A percentile compares a stretch with the other conserved stretches of the same genome.
These are phyloP conservation scores for Hassar affinis DNA, from an alignment of 2,113 vertebrate genomes.

Conservation along the genomic window DNA sequence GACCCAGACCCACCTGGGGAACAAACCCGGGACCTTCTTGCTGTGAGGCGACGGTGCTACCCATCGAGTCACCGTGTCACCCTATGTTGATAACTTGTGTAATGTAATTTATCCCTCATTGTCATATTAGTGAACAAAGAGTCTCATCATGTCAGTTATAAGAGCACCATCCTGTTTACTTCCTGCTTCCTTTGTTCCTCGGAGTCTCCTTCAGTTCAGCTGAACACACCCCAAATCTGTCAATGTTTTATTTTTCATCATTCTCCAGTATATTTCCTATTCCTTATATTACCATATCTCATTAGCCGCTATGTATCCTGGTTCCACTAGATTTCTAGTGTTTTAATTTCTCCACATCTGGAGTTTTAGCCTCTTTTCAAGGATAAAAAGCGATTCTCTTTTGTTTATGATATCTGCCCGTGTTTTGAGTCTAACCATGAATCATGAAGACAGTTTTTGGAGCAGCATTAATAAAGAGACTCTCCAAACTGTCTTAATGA, in stretches of 20 bases:
- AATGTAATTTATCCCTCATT: neutral
- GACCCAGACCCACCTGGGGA: no score
- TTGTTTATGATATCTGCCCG: slow-evolving; percentile 9
- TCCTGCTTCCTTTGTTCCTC: neutral
- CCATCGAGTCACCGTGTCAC: no score
- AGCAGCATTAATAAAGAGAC: slow-evolving; percentile 8
- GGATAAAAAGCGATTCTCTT: neutral
- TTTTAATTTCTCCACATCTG: neutral
- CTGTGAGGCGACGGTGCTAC: no score
- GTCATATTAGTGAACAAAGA: neutral
- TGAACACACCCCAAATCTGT: neutral
- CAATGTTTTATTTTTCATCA: neutral
- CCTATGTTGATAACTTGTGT: neutral
- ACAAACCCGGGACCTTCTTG: no score
- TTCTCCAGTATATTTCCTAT: neutral
- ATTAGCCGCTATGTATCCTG: neutral
- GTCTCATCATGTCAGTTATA: neutral
- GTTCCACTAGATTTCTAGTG: neutral
- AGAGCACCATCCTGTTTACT: neutral
- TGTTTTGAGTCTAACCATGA: neutral
- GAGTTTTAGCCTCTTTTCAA: neutral
- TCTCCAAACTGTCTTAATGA: slow-evolving; percentile 2
- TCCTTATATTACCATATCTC: neutral
- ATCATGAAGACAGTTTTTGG: slow-evolving; percentile 11
- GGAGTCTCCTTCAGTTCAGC: neutral